Evolutionary conservation across 2,888 invertebrate genomes (phyloP).

Genomic region (Gymnocheta viridis): DNA sequence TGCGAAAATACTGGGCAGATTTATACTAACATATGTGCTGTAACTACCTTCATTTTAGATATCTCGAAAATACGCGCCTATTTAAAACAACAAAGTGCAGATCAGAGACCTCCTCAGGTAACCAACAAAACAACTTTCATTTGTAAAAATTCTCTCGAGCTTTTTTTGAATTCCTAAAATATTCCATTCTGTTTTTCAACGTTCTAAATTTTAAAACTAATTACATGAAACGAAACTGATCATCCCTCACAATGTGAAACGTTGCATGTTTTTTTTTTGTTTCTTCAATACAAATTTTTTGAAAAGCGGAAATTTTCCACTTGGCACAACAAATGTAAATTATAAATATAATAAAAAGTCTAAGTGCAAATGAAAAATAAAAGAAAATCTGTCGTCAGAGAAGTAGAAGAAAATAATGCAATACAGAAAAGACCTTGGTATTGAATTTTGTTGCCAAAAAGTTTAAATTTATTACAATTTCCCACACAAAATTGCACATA

Average conservation of each 20-base stretch:
- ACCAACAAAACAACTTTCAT: not conserved
- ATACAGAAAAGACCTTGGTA: conserved; percentile 62
- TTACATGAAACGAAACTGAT: conserved; percentile 42
- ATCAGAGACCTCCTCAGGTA: not conserved
- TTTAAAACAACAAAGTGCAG: too few relatives aligned
- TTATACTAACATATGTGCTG: too few relatives aligned
- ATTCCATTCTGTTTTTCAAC: not conserved
- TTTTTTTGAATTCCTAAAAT: too few relatives aligned
- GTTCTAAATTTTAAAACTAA: not conserved
- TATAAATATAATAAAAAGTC: not conserved
- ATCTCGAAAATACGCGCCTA: too few relatives aligned
- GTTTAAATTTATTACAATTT: conserved; percentile 4
- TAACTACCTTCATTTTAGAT: too few relatives aligned
- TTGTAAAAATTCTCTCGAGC: not conserved
- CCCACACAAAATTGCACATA: not conserved
- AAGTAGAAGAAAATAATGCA: conserved; percentile 11
- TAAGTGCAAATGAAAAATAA: conserved; percentile 31
- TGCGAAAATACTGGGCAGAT: too few relatives aligned
- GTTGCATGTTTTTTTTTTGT: not conserved
- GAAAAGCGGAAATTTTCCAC: conserved; percentile 71
- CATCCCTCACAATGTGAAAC: conserved; percentile 41
- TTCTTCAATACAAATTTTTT: not conserved
- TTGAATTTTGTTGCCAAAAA: conserved; percentile 71
- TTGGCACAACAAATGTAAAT: conserved; percentile 63
- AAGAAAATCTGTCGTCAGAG: conserved; percentile 55